These are phyloP conservation scores for Agrypnia vestita DNA, from an alignment of 1,140 invertebrate genomes.

Conservation along the genomic window DNA sequence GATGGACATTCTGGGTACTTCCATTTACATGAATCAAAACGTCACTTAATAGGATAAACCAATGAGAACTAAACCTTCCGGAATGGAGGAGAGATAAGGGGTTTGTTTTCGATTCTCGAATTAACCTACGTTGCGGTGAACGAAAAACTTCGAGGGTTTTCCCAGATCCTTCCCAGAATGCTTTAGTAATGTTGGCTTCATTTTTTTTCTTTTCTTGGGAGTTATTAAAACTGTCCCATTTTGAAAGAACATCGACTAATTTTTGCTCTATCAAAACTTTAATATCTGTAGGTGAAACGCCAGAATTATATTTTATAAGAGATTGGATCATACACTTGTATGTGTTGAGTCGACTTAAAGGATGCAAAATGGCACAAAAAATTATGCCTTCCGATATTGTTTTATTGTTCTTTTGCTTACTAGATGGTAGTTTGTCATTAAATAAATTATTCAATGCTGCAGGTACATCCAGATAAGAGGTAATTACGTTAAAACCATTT, in stretches of 20 bases:
- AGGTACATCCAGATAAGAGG: conserved; percentile 76
- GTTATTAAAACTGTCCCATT: conserved; percentile 77
- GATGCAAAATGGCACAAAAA: conserved; percentile 75
- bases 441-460: conserved; percentile 76
- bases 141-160: conserved; percentile 78
- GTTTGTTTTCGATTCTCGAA: conserved; percentile 83
- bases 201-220: conserved; percentile 77
- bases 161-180: conserved; percentile 84
- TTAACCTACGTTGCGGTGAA: conserved; percentile 80
- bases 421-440: conserved; percentile 72
- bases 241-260: conserved; percentile 70
- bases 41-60: conserved; percentile 85
- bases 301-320: conserved; percentile 66
- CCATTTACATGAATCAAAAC: conserved; percentile 82
- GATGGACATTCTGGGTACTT: conserved; percentile 76
- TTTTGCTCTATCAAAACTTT: conserved; percentile 68
- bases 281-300: conserved; percentile 65
- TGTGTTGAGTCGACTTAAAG: conserved; percentile 74
- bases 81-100: conserved; percentile 80
- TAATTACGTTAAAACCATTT: conserved; percentile 80
- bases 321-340: conserved; percentile 73
- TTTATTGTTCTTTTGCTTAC: conserved; percentile 74
- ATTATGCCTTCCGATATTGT: conserved; percentile 75
- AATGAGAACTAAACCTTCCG: conserved; percentile 80
- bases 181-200: conserved; percentile 81